phyloP scores from a whole-genome alignment of 2,888 invertebrate species.

The Anarsia innoxiella region DNA sequence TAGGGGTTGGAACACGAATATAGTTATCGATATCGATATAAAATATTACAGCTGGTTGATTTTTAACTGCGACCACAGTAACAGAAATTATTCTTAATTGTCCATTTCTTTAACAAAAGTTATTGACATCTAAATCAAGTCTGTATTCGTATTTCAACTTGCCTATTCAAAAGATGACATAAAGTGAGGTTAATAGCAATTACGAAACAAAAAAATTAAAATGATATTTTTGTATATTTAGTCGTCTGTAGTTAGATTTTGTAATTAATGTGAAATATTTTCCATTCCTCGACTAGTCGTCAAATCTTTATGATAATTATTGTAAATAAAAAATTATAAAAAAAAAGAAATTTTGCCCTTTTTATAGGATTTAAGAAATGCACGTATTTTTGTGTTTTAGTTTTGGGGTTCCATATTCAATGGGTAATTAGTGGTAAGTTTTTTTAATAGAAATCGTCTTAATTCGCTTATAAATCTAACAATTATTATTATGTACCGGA shows the following conservation, averaged over 20 bases:
- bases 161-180: slow-evolving; percentile 17
- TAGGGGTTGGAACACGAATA: too few relatives aligned
- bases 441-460: too few relatives aligned
- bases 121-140: too few relatives aligned
- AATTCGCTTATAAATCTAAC: not conserved
- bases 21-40: too few relatives aligned
- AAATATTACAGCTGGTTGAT: too few relatives aligned
- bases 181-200: slow-evolving; percentile 26
- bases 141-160: too few relatives aligned
- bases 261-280: slow-evolving; percentile 22
- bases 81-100: too few relatives aligned
- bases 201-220: slow-evolving; percentile 20
- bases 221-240: slow-evolving; percentile 33
- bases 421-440: too few relatives aligned
- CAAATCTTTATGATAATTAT: slow-evolving; percentile 22
- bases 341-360: slow-evolving; percentile 29
- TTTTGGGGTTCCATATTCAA: too few relatives aligned
- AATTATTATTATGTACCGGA: not conserved
- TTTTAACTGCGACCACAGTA: too few relatives aligned
- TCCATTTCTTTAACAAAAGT: too few relatives aligned
- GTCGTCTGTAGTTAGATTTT: slow-evolving; percentile 17
- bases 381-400: too few relatives aligned
- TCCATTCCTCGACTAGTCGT: slow-evolving; percentile 43
- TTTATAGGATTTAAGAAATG: slow-evolving; percentile 24
- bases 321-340: slow-evolving; percentile 18